Evolutionary conservation across 2,113 vertebrate genomes (phyloP).

Genomic region (Prolemur simus): DNA sequence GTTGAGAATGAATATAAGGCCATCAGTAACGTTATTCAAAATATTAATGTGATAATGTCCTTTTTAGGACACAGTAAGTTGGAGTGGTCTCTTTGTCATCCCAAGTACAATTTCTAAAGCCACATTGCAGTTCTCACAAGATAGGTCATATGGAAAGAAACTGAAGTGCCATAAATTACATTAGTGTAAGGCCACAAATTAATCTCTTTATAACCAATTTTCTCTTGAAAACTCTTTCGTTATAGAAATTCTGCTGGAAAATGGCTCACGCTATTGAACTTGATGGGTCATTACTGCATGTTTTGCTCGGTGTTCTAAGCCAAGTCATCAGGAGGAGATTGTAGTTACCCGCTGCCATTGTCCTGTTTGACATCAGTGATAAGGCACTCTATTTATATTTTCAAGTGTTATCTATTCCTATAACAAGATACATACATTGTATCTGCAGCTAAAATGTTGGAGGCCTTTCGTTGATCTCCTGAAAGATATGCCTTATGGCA

Average conservation of each 20-base stretch:
- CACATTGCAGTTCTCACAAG: slow-evolving; percentile 52
- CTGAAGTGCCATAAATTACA: not conserved
- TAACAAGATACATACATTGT: slow-evolving; percentile 19
- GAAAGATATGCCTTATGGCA: not conserved
- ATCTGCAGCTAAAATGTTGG: not conserved
- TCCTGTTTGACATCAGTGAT: not conserved
- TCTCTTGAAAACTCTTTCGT: slow-evolving; percentile 55
- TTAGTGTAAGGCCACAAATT: slow-evolving; percentile 35
- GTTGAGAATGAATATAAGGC: not conserved
- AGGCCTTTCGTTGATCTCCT: not conserved
- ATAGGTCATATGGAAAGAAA: slow-evolving; percentile 21
- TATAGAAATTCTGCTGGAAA: slow-evolving; percentile 43
- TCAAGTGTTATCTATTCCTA: not conserved
- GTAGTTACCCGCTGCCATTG: not conserved
- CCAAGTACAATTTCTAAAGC: not conserved
- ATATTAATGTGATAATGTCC: not conserved
- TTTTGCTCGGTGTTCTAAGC: not conserved
- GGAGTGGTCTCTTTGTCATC: not conserved
- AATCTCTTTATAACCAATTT: slow-evolving; percentile 16
- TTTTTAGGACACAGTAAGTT: not conserved
- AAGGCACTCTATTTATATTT: not conserved
- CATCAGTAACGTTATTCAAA: not conserved
- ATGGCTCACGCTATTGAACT: not conserved
- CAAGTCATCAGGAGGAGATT: not conserved
- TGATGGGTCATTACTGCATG: not conserved